Percentiles rank a stretch among this genome's conserved stretches.
Conservation (phyloP, 1,140 invertebrate species). For the Nephila pilipes region DNA sequence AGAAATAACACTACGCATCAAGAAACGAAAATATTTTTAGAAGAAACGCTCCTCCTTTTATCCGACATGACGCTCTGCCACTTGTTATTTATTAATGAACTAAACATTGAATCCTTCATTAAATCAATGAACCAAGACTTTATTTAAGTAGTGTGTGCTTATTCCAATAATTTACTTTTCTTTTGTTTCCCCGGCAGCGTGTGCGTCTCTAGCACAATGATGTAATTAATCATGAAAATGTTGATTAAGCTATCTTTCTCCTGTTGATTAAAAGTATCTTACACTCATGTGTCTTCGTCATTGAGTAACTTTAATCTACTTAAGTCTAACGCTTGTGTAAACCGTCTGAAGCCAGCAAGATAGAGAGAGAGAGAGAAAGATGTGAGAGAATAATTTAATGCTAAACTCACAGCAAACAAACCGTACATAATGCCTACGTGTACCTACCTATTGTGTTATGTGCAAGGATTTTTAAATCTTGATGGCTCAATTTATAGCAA, state of each 20-base stretch:
- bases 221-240: constrained; percentile 58
- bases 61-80: background rate
- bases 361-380: background rate
- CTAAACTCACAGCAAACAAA: constrained; percentile 63
- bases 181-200: background rate
- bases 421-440: constrained; percentile 36
- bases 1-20: background rate
- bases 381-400: constrained; percentile 56
- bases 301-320: constrained; percentile 55
- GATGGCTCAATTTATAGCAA: constrained; percentile 63
- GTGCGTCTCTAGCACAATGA: background rate
- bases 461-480: constrained; percentile 68
- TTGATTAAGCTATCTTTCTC: constrained; percentile 53
- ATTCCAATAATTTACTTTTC: constrained; percentile 23
- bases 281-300: constrained; percentile 19
- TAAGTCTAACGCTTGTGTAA: constrained; percentile 35
- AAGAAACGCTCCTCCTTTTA: background rate
- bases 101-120: background rate
- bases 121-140: constrained; percentile 10
- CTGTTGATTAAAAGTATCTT: constrained; percentile 38
- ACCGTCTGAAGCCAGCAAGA: background rate
- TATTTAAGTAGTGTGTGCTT: background rate
- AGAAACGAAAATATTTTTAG: background rate
- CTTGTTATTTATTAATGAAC: background rate
- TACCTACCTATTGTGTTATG: constrained; percentile 15